Percentiles rank a stretch among this genome's conserved stretches.
Conservation (phyloP, 2,797 vertebrate genomes). For the Hemitrygon akajei region DNA sequence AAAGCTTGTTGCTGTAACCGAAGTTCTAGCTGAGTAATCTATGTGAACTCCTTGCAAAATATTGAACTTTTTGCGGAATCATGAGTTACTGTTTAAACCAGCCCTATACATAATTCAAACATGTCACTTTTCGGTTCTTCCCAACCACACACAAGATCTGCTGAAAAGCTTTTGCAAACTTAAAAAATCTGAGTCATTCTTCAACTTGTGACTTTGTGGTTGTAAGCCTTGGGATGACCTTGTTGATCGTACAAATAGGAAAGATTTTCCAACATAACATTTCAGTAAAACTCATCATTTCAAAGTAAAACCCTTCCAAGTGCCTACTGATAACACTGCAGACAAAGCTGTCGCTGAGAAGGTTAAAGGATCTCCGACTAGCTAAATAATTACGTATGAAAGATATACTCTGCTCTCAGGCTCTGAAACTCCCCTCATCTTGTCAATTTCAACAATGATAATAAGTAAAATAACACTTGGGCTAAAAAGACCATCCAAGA, state of each 20-base stretch:
- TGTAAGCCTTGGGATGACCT: background rate
- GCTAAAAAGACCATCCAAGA: no score
- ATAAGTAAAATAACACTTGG: no score
- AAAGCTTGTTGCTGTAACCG: background rate
- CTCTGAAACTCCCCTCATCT: no score
- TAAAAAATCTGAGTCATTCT: constrained; percentile 23
- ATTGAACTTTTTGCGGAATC: background rate
- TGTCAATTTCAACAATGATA: no score
- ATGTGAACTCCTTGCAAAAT: background rate
- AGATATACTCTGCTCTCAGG: background rate
- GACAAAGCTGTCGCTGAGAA: background rate
- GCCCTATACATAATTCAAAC: background rate
- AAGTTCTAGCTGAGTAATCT: background rate
- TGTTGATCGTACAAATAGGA: background rate
- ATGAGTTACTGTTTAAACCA: background rate
- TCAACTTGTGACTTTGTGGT: background rate
- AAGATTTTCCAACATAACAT: background rate
- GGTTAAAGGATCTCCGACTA: background rate
- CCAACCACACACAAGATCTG: background rate
- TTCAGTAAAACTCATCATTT: background rate
- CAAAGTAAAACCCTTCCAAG: background rate
- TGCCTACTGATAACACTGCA: background rate
- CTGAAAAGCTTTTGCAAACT: constrained; percentile 17
- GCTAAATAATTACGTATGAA: background rate
- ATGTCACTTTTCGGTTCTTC: background rate